Conservation (phyloP, 2,113 vertebrate species). For the Equus przewalskii region DNA sequence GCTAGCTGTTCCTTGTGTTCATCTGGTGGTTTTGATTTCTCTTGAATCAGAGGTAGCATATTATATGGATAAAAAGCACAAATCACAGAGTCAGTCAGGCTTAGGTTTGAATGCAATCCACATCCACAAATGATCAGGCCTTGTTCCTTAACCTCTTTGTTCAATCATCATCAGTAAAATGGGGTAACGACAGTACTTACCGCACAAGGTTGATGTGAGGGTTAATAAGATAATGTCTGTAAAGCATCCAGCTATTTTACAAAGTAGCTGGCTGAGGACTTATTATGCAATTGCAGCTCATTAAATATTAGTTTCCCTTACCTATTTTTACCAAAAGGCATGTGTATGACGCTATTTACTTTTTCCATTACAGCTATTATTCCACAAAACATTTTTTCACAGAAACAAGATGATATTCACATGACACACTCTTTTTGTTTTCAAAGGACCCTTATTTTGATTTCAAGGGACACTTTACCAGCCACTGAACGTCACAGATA, state of each 20-base stretch:
- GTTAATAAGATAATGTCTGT: background rate
- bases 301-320: conserved; percentile 23
- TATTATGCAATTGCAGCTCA: background rate
- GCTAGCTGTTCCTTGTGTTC: background rate
- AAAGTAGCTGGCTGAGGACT: background rate
- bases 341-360: background rate
- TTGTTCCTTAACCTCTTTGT: background rate
- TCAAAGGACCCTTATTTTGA: conserved; percentile 35
- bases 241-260: conserved; percentile 1
- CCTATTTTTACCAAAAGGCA: background rate
- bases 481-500: background rate
- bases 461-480: conserved; percentile 30
- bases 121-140: background rate
- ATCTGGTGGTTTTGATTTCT: background rate
- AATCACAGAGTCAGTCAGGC: background rate
- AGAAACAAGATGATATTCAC: conserved; percentile 30
- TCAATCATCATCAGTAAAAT: background rate
- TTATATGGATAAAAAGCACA: background rate
- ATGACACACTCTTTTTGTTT: conserved; percentile 41
- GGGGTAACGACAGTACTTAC: background rate
- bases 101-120: background rate
- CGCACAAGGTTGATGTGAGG: background rate
- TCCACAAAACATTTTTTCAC: background rate
- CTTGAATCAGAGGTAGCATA: background rate
- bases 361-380: background rate